A percentile compares a stretch with the other conserved stretches of the same genome.
phyloP scores from a whole-genome alignment of 2,888 invertebrate species.

The Suillia variegata region DNA sequence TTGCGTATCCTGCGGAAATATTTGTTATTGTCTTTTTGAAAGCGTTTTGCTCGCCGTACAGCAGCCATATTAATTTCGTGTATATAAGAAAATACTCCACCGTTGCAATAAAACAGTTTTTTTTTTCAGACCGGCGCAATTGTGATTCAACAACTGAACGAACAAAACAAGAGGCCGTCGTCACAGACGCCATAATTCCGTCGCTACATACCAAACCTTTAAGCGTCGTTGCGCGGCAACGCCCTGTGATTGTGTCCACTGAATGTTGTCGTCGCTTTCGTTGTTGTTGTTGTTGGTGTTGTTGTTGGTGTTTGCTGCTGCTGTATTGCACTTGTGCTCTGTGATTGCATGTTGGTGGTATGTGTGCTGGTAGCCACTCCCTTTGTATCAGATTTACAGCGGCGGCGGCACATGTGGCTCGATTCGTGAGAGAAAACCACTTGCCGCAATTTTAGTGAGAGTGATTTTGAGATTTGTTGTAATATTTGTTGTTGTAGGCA shows the following conservation, averaged over 20 bases:
- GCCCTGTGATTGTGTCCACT: constrained; percentile 5
- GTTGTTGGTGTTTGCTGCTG: constrained; percentile 32
- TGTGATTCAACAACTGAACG: too few relatives aligned
- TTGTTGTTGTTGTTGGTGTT: constrained; percentile 41
- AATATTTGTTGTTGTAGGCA: too few relatives aligned
- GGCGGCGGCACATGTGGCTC: background rate
- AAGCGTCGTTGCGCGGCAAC: background rate
- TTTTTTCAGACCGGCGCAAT: background rate
- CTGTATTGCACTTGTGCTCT: constrained; percentile 28
- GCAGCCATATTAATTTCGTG: background rate
- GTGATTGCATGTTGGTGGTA: constrained; percentile 36
- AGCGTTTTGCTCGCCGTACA: background rate
- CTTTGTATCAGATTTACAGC: constrained; percentile 39
- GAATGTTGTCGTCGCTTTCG: too few relatives aligned
- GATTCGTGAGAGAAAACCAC: background rate
- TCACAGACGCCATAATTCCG: background rate
- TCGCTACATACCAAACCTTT: too few relatives aligned
- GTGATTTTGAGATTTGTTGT: too few relatives aligned
- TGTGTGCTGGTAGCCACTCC: constrained; percentile 33
- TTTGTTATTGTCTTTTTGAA: too few relatives aligned
- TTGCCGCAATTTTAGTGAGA: background rate
- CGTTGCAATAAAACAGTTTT: background rate
- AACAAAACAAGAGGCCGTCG: background rate
- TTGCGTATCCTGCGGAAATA: too few relatives aligned
- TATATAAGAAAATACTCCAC: too few relatives aligned